Evolutionary conservation across 2,113 vertebrate genomes (phyloP), one percentile per base, ranked within the genome.

Genomic region (Megalops atlanticus): DNA sequence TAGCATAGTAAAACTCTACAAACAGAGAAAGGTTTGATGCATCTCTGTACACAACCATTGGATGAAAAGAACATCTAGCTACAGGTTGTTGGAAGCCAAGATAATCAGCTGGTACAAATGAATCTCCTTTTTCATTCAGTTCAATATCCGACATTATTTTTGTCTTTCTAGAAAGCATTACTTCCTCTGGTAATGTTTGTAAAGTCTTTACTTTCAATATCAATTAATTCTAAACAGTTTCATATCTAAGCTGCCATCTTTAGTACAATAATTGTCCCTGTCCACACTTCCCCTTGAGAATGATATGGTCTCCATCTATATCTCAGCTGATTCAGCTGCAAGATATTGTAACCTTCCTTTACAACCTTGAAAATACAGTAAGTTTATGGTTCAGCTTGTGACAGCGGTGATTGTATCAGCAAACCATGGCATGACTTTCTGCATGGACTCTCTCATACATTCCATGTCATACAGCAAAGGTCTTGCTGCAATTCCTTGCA

Each of bases 401-500:
- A n/a, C n/a, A n/a, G n/a, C n/a, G n/a, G n/a, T n/a, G n/a, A n/a
- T n/a, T n/a, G n/a, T n/a, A n/a, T n/a, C n/a, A n/a, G n/a, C n/a
- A n/a, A n/a, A n/a, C n/a, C n/a, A n/a, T n/a, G n/a, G n/a, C n/a
- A n/a, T n/a, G n/a, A n/a, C n/a, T n/a, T n/a, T n/a, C n/a, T n/a
- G n/a, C n/a, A n/a, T n/a, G n/a, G n/a, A n/a, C n/a, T n/a, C n/a
- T n/a, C n/a, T n/a, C n/a, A n/a, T n/a, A n/a, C n/a, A n/a, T n/a
- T n/a, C n/a, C n/a, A n/a, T n/a, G n/a, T n/a, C n/a, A n/a, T n/a
- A n/a, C n/a, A n/a, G n/a, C n/a, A n/a, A n/a, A n/a, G n/a, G n/a
- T n/a, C n/a, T n/a, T n/a, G n/a, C n/a, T 3, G 21, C 31, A 71
- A 76, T 68, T 84, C 78, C 52, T 79, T 43, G 45, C 49, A 38